A percentile compares a stretch with the other conserved stretches of the same genome.
phyloP scores from a whole-genome alignment of 1,140 invertebrate species.

The Dufourea novaeangliae region DNA sequence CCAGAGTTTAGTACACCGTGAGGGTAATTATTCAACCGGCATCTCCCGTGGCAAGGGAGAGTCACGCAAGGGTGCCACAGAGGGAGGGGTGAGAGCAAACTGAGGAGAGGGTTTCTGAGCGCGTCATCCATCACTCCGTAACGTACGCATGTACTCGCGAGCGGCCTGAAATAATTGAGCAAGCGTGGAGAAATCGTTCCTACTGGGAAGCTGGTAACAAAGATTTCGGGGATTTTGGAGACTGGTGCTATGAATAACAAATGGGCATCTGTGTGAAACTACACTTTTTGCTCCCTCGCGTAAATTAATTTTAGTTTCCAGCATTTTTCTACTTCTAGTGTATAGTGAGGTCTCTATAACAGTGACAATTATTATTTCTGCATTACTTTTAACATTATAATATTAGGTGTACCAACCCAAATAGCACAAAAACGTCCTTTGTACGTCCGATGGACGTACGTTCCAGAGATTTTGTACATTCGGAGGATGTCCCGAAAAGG shows the following conservation, averaged over 20 bases:
- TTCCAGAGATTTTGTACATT: too few relatives aligned
- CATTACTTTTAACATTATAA: too few relatives aligned
- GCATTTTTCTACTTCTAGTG: background rate
- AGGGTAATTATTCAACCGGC: conserved; percentile 81
- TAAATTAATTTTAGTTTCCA: background rate
- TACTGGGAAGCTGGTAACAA: conserved; percentile 31
- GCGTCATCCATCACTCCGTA: conserved; percentile 73
- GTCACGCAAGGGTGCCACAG: conserved; percentile 51
- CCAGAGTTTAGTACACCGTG: conserved; percentile 74
- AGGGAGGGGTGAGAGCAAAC: conserved; percentile 49
- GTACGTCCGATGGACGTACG: too few relatives aligned
- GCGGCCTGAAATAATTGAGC: conserved; percentile 65
- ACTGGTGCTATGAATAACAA: conserved; percentile 12
- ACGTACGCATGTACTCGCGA: conserved; percentile 69
- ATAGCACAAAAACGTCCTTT: too few relatives aligned
- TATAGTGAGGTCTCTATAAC: too few relatives aligned
- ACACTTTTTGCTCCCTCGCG: background rate
- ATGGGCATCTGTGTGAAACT: background rate
- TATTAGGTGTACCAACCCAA: too few relatives aligned
- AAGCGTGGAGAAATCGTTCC: conserved; percentile 57
- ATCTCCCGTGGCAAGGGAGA: conserved; percentile 74
- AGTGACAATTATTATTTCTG: too few relatives aligned
- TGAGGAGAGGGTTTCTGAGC: conserved; percentile 51
- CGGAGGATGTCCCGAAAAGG: too few relatives aligned
- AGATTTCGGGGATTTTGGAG: conserved; percentile 47